A percentile compares a stretch with the other conserved stretches of the same genome.
Evolutionary conservation across 2,113 vertebrate species (phyloP).

Genomic region (Brachypodius melanocephalos): DNA sequence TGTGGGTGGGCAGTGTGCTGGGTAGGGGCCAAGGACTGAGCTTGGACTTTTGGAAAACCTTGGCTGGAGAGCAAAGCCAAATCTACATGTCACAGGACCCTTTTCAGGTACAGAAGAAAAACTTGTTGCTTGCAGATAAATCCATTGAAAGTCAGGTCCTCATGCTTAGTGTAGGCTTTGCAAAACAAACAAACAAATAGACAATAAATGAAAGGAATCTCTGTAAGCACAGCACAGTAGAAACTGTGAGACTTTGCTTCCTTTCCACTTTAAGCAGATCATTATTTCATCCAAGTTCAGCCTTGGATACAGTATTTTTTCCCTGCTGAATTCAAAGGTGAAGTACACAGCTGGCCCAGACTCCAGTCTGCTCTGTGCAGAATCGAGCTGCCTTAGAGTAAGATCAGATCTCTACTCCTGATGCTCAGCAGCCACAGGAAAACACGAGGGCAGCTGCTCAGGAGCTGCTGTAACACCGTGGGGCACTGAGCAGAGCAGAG

Average conservation of each 20-base stretch:
- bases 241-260: neutral
- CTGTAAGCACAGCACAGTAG: neutral
- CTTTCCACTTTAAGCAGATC: neutral
- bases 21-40: neutral
- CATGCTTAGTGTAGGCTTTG: neutral
- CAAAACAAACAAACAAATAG: neutral
- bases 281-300: neutral
- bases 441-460: neutral
- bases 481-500: neutral
- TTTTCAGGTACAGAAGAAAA: neutral
- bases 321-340: neutral
- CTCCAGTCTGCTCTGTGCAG: neutral
- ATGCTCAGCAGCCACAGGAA: neutral
- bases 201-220: neutral
- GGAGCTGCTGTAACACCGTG: neutral
- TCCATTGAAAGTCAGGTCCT: neutral
- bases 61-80: neutral
- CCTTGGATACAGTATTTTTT: neutral
- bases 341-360: neutral
- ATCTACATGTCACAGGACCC: neutral
- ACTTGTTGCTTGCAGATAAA: neutral
- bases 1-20: neutral
- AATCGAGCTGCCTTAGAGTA: neutral
- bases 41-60: neutral
- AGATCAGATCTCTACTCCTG: neutral